Percentiles rank a stretch among this genome's conserved stretches.
phyloP scores from a whole-genome alignment of 2,113 vertebrate genomes.

The Neogale vison region DNA sequence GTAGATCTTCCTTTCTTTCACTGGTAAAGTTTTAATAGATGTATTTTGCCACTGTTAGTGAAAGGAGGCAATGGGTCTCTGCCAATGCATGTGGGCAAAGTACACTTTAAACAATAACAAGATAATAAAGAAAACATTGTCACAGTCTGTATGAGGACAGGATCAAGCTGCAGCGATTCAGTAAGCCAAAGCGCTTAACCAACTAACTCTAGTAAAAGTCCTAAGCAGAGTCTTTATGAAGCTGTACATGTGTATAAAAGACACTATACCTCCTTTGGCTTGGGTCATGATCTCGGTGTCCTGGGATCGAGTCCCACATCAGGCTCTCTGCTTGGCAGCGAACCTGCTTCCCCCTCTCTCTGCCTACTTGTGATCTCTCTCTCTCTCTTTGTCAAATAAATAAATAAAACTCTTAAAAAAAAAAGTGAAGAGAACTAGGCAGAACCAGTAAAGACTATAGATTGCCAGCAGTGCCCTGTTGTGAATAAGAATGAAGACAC shows the following conservation, averaged over 20 bases:
- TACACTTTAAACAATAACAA: slow-evolving; percentile 45
- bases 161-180: neutral
- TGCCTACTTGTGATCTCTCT: too few relatives aligned
- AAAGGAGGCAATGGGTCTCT: slow-evolving; percentile 55
- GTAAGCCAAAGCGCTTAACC: slow-evolving; percentile 46
- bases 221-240: slow-evolving; percentile 44
- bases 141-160: neutral
- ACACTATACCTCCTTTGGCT: neutral
- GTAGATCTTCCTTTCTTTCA: neutral
- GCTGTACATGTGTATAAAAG: neutral
- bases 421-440: neutral
- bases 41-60: slow-evolving; percentile 55
- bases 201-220: slow-evolving; percentile 47
- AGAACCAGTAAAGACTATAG: neutral
- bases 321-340: too few relatives aligned
- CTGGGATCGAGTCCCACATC: too few relatives aligned
- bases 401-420: too few relatives aligned
- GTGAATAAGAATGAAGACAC: slow-evolving; percentile 27
- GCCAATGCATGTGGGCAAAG: slow-evolving; percentile 59
- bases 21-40: slow-evolving; percentile 54
- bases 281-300: too few relatives aligned
- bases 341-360: too few relatives aligned
- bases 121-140: slow-evolving; percentile 55
- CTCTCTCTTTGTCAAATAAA: too few relatives aligned
- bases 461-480: neutral